phyloP scores from a whole-genome alignment of 1,140 invertebrate species.

The Aplysia californica region DNA sequence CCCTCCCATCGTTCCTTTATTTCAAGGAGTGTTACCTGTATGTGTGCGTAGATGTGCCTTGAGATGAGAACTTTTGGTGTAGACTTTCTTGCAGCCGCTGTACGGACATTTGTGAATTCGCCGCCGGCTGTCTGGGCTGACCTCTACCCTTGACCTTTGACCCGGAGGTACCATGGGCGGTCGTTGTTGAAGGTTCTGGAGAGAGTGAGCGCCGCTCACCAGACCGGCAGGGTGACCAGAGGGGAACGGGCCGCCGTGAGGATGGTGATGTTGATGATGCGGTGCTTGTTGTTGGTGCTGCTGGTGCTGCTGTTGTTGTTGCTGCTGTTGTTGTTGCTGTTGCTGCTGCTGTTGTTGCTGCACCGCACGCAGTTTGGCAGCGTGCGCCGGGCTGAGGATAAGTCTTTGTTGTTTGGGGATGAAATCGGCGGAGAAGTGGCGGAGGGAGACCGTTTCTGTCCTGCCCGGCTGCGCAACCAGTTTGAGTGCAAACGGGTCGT shows the following conservation, averaged over 20 bases:
- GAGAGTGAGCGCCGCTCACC: not conserved
- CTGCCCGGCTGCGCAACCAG: constrained; percentile 57
- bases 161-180: not conserved
- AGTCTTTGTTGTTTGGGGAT: constrained; percentile 24
- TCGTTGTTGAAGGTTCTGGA: not conserved
- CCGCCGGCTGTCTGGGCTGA: constrained; percentile 58
- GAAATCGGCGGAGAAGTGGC: constrained; percentile 42
- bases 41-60: constrained; percentile 98
- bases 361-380: not conserved
- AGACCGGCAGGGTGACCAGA: constrained; percentile 30
- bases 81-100: constrained; percentile 96
- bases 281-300: constrained; percentile 1
- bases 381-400: not conserved
- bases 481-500: constrained; percentile 61
- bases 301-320: not conserved
- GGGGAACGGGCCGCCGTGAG: not conserved
- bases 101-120: constrained; percentile 78
- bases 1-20: not conserved
- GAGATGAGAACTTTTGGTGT: constrained; percentile 98
- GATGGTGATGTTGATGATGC: not conserved
- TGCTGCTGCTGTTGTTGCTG: constrained; percentile 4
- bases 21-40: constrained; percentile 80
- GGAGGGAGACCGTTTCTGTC: constrained; percentile 52
- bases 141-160: constrained; percentile 33
- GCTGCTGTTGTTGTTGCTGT: not conserved